Evolutionary conservation across 2,113 vertebrate genomes (phyloP).

Genomic region (Corythornis vintsioides): DNA sequence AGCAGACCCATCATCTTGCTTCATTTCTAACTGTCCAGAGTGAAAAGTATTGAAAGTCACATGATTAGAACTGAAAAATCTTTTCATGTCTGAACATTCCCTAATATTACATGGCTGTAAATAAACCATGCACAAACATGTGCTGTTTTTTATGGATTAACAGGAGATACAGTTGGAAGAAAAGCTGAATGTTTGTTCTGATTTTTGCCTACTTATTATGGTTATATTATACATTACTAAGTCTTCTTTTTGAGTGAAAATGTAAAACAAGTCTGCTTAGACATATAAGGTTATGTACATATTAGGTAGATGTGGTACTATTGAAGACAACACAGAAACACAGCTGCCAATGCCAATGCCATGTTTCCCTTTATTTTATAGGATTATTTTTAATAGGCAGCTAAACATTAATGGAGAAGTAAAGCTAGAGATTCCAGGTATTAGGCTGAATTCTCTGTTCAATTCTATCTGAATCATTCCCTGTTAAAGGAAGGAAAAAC

Average conservation of each 20-base stretch:
- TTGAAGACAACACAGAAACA: constrained; percentile 34
- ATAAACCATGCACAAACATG: constrained; percentile 52
- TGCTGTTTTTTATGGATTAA: constrained; percentile 64
- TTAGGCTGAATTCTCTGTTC: not conserved
- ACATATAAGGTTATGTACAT: not conserved
- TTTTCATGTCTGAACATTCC: constrained; percentile 48
- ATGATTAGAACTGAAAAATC: constrained; percentile 27
- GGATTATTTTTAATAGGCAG: not conserved
- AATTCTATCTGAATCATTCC: not conserved
- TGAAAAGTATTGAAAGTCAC: constrained; percentile 60
- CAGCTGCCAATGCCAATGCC: not conserved
- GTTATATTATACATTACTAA: constrained; percentile 28
- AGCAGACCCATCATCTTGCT: not conserved
- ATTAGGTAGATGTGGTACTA: constrained; percentile 37
- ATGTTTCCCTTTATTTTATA: not conserved
- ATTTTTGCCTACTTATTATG: constrained; percentile 57
- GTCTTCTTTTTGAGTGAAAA: constrained; percentile 59
- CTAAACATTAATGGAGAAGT: not conserved
- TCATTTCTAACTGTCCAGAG: constrained; percentile 28
- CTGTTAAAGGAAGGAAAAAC: not conserved
- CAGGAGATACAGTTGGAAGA: constrained; percentile 42
- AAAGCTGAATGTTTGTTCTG: constrained; percentile 53
- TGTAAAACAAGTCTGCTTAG: constrained; percentile 15
- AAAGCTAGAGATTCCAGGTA: not conserved
- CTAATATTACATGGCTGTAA: constrained; percentile 30